A percentile compares a stretch with the other conserved stretches of the same genome.
Conservation (phyloP, 2,797 vertebrate genomes). For the Anguilla megastoma region DNA sequence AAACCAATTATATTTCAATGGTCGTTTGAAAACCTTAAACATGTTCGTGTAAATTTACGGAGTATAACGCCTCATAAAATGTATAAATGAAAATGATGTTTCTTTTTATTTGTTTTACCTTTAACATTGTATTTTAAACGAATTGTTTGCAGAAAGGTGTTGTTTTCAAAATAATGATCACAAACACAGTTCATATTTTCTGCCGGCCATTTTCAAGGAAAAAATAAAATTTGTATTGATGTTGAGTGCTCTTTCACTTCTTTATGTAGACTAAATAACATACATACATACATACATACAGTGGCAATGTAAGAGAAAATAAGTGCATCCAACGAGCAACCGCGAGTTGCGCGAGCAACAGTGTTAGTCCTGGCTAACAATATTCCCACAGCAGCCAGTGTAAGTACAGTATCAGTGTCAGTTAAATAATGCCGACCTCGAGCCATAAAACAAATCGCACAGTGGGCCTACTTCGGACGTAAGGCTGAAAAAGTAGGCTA, state of each 20-base stretch:
- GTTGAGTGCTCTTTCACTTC: slow-evolving; percentile 9
- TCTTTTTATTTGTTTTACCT: slow-evolving; percentile 23
- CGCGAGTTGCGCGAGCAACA: no score
- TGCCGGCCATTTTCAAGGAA: slow-evolving; percentile 76
- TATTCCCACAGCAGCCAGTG: no score
- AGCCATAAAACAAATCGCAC: neutral
- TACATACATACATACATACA: neutral
- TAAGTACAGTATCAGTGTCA: no score
- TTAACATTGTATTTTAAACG: slow-evolving; percentile 54
- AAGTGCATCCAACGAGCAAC: no score
- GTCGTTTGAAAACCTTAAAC: slow-evolving; percentile 12
- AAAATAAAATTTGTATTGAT: slow-evolving; percentile 58
- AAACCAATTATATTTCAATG: neutral
- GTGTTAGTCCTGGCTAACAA: no score
- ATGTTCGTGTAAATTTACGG: neutral
- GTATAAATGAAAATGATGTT: slow-evolving; percentile 11
- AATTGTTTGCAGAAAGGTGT: slow-evolving; percentile 57
- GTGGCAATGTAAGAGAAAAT: no score
- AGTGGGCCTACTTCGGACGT: neutral
- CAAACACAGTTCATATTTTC: slow-evolving; percentile 80
- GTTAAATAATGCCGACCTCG: neutral
- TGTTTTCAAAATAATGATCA: slow-evolving; percentile 68
- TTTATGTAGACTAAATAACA: neutral
- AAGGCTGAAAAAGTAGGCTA: neutral
- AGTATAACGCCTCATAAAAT: slow-evolving; percentile 8